A percentile compares a stretch with the other conserved stretches of the same genome.
Evolutionary conservation across 1,140 invertebrate species (phyloP).

Genomic region (Pseudomyrmex cubaensis): DNA sequence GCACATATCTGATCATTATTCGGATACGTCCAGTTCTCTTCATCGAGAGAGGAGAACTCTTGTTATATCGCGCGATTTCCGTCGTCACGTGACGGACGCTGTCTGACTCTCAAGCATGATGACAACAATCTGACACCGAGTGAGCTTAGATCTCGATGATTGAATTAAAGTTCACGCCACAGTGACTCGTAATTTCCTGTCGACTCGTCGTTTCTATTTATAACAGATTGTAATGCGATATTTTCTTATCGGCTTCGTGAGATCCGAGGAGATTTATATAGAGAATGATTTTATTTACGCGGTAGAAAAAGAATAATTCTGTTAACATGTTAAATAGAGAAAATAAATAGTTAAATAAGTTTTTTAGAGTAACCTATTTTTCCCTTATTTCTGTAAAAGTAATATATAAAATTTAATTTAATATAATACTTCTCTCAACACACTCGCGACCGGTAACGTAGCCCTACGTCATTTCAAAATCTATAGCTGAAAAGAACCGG

Average conservation of each 20-base stretch:
- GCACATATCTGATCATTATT: conserved; percentile 44
- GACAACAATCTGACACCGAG: conserved; percentile 9
- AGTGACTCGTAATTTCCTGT: conserved; percentile 5
- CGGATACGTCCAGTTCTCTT: conserved; percentile 6
- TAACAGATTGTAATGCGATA: background rate
- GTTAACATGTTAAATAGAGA: no score
- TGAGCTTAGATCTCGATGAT: conserved; percentile 25
- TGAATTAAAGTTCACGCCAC: conserved; percentile 17
- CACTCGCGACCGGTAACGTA: no score
- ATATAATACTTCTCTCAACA: no score
- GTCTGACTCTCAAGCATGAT: conserved; percentile 7
- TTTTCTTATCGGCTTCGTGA: background rate
- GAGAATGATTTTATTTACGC: no score
- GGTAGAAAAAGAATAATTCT: no score
- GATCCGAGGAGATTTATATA: background rate
- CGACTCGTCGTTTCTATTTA: background rate
- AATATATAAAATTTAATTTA: no score
- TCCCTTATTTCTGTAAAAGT: no score
- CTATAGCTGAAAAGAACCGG: no score
- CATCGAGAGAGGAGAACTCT: conserved; percentile 15
- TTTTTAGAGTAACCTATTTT: no score
- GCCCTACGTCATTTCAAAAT: no score
- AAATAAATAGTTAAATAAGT: no score
- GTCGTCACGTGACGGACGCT: conserved; percentile 19
- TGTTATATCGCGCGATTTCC: conserved; percentile 17